Conservation (phyloP, 2,113 vertebrate genomes). For the Pseudopodoces humilis region DNA sequence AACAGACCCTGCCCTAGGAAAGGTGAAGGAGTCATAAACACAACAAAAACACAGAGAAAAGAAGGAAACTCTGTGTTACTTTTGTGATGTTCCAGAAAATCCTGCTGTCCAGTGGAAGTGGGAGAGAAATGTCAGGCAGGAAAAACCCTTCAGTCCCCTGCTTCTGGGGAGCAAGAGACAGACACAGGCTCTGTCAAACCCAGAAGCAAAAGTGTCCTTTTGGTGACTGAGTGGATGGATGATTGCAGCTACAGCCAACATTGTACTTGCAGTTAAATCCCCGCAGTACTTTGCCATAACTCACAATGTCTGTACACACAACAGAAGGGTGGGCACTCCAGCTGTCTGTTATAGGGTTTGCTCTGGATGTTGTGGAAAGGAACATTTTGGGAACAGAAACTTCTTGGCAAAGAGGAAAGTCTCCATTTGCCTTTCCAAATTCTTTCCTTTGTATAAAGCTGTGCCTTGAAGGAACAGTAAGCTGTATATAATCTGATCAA, state of each 20-base stretch:
- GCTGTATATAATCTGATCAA: too few species aligned
- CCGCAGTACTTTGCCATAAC: not conserved
- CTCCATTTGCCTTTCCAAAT: not conserved
- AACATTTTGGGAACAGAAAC: not conserved
- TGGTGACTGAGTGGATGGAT: not conserved
- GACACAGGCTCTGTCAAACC: not conserved
- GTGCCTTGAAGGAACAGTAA: not conserved
- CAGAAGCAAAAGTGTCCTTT: not conserved
- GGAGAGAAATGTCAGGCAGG: not conserved
- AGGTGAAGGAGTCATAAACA: not conserved
- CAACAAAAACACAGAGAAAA: not conserved
- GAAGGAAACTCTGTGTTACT: not conserved
- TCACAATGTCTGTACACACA: accelerated
- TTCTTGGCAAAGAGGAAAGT: not conserved
- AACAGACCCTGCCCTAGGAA: not conserved
- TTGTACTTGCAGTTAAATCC: not conserved
- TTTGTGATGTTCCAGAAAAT: not conserved
- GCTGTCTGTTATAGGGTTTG: not conserved
- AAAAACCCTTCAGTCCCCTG: not conserved
- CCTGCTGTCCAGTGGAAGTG: not conserved
- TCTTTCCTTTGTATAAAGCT: not conserved
- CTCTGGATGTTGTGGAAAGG: not conserved
- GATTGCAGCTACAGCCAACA: not conserved
- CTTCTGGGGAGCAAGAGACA: not conserved
- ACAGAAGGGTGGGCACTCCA: not conserved